Evolutionary conservation across 2,888 invertebrate species (phyloP).

Genomic region (Microplitis manilae): DNA sequence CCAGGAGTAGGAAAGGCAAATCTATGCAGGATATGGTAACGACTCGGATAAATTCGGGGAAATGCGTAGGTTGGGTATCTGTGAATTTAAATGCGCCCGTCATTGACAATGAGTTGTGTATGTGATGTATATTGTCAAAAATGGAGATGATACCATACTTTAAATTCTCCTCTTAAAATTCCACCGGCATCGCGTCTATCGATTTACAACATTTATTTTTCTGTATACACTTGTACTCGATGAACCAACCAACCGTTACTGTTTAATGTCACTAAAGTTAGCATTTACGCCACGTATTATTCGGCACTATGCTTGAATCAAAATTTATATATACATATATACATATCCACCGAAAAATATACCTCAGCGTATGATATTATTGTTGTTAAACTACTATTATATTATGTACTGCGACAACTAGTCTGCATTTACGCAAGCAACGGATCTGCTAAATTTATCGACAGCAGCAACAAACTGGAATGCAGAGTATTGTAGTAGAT

Average conservation of each 20-base stretch:
- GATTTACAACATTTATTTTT: slow-evolving; percentile 30
- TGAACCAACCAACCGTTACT: not conserved
- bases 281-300: slow-evolving; percentile 22
- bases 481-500: slow-evolving; percentile 42
- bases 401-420: not conserved
- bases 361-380: not conserved
- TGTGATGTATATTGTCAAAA: slow-evolving; percentile 1
- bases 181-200: slow-evolving; percentile 16
- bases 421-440: not conserved
- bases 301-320: not conserved
- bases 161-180: slow-evolving; percentile 20
- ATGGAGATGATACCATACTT: not conserved
- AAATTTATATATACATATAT: not conserved
- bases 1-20: not conserved
- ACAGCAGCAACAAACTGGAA: slow-evolving; percentile 25
- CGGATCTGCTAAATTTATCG: slow-evolving; percentile 41
- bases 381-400: not conserved
- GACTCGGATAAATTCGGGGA: not conserved
- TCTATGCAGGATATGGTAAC: not conserved
- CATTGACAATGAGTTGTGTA: slow-evolving; percentile 4
- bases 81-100: slow-evolving; percentile 24
- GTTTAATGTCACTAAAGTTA: not conserved
- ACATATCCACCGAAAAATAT: not conserved
- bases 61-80: slow-evolving; percentile 10
- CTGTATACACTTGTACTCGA: slow-evolving; percentile 4